A percentile compares a stretch with the other conserved stretches of the same genome.
These are phyloP conservation scores for Hypanus sabinus DNA, from an alignment of 2,113 vertebrate species.

Conservation along the genomic window DNA sequence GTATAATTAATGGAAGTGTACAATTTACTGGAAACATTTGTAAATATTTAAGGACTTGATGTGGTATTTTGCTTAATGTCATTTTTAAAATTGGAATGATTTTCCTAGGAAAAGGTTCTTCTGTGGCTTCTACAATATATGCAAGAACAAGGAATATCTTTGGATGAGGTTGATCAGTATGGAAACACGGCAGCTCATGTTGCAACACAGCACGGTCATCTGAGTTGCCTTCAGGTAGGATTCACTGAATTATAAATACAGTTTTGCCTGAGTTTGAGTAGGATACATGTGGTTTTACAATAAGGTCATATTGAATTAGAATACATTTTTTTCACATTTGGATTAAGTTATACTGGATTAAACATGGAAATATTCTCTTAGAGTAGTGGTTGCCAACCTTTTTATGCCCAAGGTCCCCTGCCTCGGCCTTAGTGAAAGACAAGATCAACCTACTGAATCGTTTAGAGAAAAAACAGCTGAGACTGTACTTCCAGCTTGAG, in stretches of 20 bases:
- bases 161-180: slow-evolving; percentile 87
- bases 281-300: not conserved
- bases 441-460: too few species aligned
- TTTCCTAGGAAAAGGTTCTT: slow-evolving; percentile 81
- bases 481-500: too few species aligned
- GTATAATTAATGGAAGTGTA: too few species aligned
- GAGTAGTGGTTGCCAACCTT: too few species aligned
- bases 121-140: slow-evolving; percentile 97
- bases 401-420: too few species aligned
- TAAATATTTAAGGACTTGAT: not conserved
- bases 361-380: not conserved
- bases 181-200: slow-evolving; percentile 90
- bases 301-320: not conserved
- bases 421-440: too few species aligned
- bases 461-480: too few species aligned
- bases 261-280: not conserved
- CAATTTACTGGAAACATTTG: too few species aligned
- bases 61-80: not conserved
- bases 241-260: not conserved
- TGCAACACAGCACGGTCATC: slow-evolving; percentile 83
- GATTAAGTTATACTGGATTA: not conserved
- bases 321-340: not conserved
- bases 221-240: slow-evolving; percentile 86
- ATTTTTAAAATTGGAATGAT: slow-evolving; percentile 14
- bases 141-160: slow-evolving; percentile 94